Percentiles rank a stretch among this genome's conserved stretches.
phyloP scores from a whole-genome alignment of 1,140 invertebrate genomes.

The Zaprionus kolodkinae region DNA sequence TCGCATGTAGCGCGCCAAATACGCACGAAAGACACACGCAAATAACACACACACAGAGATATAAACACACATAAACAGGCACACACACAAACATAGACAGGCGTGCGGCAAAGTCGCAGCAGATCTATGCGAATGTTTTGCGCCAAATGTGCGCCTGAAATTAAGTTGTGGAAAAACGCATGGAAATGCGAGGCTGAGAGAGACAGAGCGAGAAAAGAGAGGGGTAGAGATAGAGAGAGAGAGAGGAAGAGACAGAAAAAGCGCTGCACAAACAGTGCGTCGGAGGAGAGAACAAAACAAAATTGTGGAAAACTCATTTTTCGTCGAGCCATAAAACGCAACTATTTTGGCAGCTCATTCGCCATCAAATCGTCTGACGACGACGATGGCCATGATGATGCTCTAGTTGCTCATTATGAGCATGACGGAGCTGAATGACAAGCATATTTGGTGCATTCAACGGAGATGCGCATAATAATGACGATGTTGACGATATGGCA shows the following conservation, averaged over 20 bases:
- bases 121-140: constrained; percentile 58
- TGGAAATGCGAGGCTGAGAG: constrained; percentile 25
- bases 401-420: constrained; percentile 1
- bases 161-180: constrained; percentile 48
- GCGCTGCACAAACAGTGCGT: constrained; percentile 5
- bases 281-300: constrained; percentile 30
- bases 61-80: background rate
- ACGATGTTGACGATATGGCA: constrained; percentile 43
- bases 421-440: constrained; percentile 20
- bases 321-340: constrained; percentile 68
- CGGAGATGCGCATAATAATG: constrained; percentile 7
- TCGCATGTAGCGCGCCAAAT: constrained; percentile 40
- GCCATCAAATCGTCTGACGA: constrained; percentile 49
- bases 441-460: constrained; percentile 18
- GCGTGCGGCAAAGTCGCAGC: constrained; percentile 1
- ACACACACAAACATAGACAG: background rate
- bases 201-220: no score
- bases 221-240: no score
- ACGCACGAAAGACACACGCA: background rate
- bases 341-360: constrained; percentile 80
- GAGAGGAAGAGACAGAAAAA: no score
- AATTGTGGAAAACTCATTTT: constrained; percentile 71
- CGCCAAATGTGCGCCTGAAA: constrained; percentile 50
- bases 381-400: constrained; percentile 8
- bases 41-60: background rate